Evolutionary conservation across 2,888 invertebrate species (phyloP), one percentile per base, ranked within the genome.

Genomic region (Cheiracanthium punctorium): DNA sequence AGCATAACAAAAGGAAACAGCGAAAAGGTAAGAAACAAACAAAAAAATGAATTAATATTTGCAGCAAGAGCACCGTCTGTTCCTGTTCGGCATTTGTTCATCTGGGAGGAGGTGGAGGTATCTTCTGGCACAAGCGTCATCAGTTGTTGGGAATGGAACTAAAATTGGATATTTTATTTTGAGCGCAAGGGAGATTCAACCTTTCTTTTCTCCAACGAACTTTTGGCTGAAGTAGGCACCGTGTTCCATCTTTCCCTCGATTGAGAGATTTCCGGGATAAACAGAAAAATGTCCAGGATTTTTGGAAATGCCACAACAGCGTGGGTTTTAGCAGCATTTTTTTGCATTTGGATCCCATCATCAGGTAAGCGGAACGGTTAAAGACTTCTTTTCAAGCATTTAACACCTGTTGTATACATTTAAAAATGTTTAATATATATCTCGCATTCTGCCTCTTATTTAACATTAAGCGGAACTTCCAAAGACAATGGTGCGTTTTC

Each of bases 151-250:
- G 74, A 81, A 70, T 58, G 82, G 71, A 65, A 82, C 82, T 82
- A 82, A 82, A 71, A 76, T 82, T 82, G 76, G 82, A 71, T 37
- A 70, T 82, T 76, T 76, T 82, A 82, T 82, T 82, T 82, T 82
- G 71, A 71, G 82, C 70, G 4, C 64, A 20, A 52, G 52, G 12
- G n/a, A 30, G 43, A n/a, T 65, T 64, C 52, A 17, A 64, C 72
- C 81, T 70, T 81, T 81, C 37, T 32, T 69, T 37, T 69, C 76
- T 64, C 33, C 82, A 52, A 41, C 52, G 41, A 74, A 29, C 33
- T 41, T 76, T 41, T 37, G 64, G 37, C 28, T 8, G 33, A 29
- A 52, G 58, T 20, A 65, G 58, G 33, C 29, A 69, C 12, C 33
- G 69, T 24, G 58, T 58, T 58, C 20, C 20, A 24, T 58, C 24